A percentile compares a stretch with the other conserved stretches of the same genome.
Conservation (phyloP, 2,888 invertebrate species). For the Neuroscelio doddi region DNA sequence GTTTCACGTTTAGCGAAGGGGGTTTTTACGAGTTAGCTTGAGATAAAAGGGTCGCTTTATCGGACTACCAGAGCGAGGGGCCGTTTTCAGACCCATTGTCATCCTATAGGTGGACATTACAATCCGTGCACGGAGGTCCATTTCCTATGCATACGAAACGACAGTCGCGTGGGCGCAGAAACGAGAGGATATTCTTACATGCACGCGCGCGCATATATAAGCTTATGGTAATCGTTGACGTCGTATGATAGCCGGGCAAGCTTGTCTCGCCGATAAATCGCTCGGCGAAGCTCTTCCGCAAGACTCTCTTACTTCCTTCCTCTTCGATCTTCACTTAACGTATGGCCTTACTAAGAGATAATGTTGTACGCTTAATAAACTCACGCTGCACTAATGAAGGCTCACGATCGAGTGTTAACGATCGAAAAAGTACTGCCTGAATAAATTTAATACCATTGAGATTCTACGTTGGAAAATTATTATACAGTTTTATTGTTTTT, state of each 20-base stretch:
- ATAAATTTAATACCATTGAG: no score
- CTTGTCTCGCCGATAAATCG: conserved; percentile 49
- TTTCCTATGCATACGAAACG: conserved; percentile 53
- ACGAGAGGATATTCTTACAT: conserved; percentile 48
- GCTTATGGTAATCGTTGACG: conserved; percentile 49
- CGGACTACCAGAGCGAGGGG: conserved; percentile 51
- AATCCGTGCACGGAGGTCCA: conserved; percentile 51
- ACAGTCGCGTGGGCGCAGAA: conserved; percentile 51
- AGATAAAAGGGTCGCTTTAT: conserved; percentile 54
- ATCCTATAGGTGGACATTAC: conserved; percentile 47
- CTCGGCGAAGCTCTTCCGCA: conserved; percentile 43
- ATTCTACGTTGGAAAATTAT: no score
- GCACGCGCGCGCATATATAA: conserved; percentile 45
- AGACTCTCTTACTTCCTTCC: conserved; percentile 44
- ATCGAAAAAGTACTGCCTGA: no score
- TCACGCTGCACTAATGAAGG: conserved; percentile 21
- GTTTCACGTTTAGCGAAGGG: conserved; percentile 41
- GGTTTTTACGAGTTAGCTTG: conserved; percentile 51
- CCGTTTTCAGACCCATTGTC: conserved; percentile 48
- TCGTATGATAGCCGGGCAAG: conserved; percentile 49
- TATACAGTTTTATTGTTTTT: no score
- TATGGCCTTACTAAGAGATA: conserved; percentile 25
- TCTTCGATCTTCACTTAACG: conserved; percentile 37
- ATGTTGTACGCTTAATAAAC: conserved; percentile 23
- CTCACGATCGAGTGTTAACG: conserved; percentile 9